Conservation (phyloP, 2,888 invertebrate species). For the Alloplasta piceator region DNA sequence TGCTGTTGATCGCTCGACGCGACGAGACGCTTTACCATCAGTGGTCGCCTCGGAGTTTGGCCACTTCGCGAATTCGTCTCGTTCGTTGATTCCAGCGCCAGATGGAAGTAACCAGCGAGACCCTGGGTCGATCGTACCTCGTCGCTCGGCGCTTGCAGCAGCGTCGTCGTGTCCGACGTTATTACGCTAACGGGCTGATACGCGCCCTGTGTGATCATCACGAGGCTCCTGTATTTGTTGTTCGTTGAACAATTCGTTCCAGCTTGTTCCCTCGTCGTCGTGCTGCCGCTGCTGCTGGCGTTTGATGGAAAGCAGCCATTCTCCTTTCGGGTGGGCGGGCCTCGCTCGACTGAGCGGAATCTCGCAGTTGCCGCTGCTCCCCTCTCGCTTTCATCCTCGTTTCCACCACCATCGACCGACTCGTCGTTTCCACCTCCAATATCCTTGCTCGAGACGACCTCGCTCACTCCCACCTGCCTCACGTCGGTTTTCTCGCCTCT, state of each 20-base stretch:
- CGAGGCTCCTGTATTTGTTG: constrained; percentile 92
- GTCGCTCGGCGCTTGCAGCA: constrained; percentile 84
- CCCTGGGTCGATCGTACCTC: constrained; percentile 86
- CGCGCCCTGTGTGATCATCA: constrained; percentile 92
- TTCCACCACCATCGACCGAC: constrained; percentile 73
- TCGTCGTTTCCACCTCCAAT: constrained; percentile 69
- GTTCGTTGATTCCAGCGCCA: constrained; percentile 81
- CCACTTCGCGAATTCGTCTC: constrained; percentile 74
- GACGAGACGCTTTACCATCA: constrained; percentile 77
- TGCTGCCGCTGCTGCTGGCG: constrained; percentile 27
- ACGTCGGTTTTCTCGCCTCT: constrained; percentile 69
- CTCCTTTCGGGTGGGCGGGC: constrained; percentile 80
- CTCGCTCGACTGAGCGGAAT: constrained; percentile 82
- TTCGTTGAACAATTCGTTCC: constrained; percentile 65
- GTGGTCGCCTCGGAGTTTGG: constrained; percentile 76
- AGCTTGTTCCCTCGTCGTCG: constrained; percentile 48
- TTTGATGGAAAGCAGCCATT: constrained; percentile 73
- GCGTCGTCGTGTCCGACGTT: constrained; percentile 90
- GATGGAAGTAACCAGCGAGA: constrained; percentile 82
- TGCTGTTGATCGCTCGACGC: constrained; percentile 51
- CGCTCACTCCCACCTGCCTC: constrained; percentile 64
- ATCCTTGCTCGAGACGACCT: constrained; percentile 66
- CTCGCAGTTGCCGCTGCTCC: constrained; percentile 78
- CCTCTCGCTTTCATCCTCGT: constrained; percentile 71
- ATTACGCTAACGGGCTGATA: constrained; percentile 89